These are phyloP conservation scores for Sitta europaea DNA, from an alignment of 2,113 vertebrate genomes.

Conservation along the genomic window DNA sequence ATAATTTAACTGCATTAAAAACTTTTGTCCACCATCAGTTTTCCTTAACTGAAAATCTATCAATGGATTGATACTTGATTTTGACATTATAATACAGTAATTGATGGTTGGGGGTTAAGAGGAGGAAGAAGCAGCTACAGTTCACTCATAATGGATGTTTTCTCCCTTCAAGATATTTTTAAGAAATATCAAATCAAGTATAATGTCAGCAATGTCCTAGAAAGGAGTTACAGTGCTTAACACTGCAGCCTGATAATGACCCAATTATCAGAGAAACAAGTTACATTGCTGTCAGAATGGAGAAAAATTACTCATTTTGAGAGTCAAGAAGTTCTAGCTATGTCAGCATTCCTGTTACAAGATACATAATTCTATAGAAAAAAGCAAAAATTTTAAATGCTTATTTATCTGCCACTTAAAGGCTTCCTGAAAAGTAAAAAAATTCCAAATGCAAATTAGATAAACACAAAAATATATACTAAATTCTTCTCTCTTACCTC, in stretches of 20 bases:
- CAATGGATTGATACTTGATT: not conserved
- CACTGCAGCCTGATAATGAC: not conserved
- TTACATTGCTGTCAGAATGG: not conserved
- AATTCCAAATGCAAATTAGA: not conserved
- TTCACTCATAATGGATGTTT: not conserved
- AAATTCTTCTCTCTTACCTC: not conserved
- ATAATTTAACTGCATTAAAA: not conserved
- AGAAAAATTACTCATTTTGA: not conserved
- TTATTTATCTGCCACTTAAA: not conserved
- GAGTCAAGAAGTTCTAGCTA: not conserved
- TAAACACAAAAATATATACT: not conserved
- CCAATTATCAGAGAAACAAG: not conserved
- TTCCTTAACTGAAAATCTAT: not conserved
- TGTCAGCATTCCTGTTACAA: not conserved
- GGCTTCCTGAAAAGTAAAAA: not conserved
- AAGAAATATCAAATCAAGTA: not conserved
- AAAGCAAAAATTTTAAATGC: not conserved
- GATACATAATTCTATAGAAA: not conserved
- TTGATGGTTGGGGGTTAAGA: not conserved
- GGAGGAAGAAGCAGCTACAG: not conserved
- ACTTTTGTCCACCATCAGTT: not conserved
- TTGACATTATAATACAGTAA: not conserved
- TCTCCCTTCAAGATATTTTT: not conserved
- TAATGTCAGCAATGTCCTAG: not conserved
- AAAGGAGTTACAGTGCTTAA: not conserved